Evolutionary conservation across 1,140 invertebrate genomes (phyloP).

Genomic region (Vollenhovia emeryi): DNA sequence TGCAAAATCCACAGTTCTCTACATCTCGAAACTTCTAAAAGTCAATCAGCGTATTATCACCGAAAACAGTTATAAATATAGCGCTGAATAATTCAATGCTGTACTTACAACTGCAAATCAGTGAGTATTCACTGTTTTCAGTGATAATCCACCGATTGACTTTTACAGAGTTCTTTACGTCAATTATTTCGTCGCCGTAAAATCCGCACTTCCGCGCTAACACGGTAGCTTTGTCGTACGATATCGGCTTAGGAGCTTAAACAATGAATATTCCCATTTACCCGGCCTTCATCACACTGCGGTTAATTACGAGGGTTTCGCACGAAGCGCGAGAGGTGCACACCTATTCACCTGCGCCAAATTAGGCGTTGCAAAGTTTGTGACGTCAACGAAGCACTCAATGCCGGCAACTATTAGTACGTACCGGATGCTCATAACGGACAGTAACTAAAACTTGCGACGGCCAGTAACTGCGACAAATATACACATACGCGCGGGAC

Average conservation of each 20-base stretch:
- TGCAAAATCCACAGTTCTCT: neutral
- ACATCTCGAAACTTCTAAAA: neutral
- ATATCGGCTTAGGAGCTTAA: slow-evolving; percentile 6
- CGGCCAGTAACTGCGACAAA: slow-evolving; percentile 17
- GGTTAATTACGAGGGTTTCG: slow-evolving; percentile 4
- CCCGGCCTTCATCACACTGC: neutral
- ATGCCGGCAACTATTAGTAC: slow-evolving; percentile 20
- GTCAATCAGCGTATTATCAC: no score
- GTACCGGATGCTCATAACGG: neutral
- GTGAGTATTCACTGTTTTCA: no score
- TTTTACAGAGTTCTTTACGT: no score
- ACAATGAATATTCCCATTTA: slow-evolving; percentile 2
- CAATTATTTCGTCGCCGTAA: neutral
- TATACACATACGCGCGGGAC: neutral
- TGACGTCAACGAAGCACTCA: neutral
- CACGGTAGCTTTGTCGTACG: neutral
- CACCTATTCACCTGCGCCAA: neutral
- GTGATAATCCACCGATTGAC: no score
- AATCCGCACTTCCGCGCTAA: neutral
- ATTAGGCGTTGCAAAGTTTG: slow-evolving; percentile 32
- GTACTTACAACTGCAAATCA: no score
- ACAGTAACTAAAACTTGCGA: slow-evolving; percentile 52
- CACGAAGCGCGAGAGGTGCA: neutral
- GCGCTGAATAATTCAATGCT: no score
- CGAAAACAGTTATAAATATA: no score